Base-by-base conservation (phyloP, 2,888 invertebrate species). In the Nemoura dubitans region DNA sequence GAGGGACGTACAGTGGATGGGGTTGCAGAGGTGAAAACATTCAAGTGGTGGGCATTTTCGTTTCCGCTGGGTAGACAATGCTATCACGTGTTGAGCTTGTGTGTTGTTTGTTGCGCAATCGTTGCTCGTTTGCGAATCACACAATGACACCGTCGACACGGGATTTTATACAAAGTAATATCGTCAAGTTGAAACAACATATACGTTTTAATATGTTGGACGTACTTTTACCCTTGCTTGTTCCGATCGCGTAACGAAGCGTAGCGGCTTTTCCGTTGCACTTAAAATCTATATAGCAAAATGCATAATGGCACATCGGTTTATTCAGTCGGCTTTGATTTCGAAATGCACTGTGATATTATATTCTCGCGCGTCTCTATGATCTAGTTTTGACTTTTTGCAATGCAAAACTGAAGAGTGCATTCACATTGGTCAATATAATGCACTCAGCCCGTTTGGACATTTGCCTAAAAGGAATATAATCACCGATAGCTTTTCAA, bases 1-100 rank as follows among this genome's bases (percentile, higher is more conserved):
- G 42, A 30, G 77, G 83, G 78, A 83, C 16, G 28, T 76, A n/a
- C n/a, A n/a, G n/a, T n/a, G n/a, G n/a, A n/a, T n/a, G n/a, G n/a
- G n/a, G n/a, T n/a, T n/a, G n/a, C n/a, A n/a, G 81, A 26, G 77
- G 43, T 78, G 85, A 82, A 87, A 86, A 76, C n/a, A 80, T 5
- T 81, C 30, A 30, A 81, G 30, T 81, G 81, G 81, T 30, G 30
- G 28, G 29, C 81, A 30, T 21, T 36, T 59, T 59, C 59, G 59
- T 59, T 59, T 59, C 36, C 36, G 36, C 36, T 3, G 36, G 36
- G 16, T 14, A 59, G 21, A 59, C 59, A 59, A 59, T 59, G 21
- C 1, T 21, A 21, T 59, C 59, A 59, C 14, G 59, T 21, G 59
- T 59, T 59, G 59, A 59, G 21, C 1, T 59, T 7, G 16, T 21